Evolutionary conservation across 2,888 invertebrate genomes (phyloP), one percentile per base, ranked within the genome.

Genomic region (Cartodere bifasciata): DNA sequence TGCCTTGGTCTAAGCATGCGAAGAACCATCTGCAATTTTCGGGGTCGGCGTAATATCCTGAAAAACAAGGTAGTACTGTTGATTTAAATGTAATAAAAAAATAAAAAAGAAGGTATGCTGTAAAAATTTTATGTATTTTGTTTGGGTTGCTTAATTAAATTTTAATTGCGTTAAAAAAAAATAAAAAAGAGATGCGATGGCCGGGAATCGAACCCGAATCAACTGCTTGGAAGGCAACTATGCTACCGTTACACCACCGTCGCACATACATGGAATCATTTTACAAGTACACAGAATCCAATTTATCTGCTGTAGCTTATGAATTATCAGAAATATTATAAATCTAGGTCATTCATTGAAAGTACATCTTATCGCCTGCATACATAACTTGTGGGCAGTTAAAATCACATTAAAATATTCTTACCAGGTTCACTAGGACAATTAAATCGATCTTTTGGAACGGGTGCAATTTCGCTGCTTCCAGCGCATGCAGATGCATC

Each of bases 1-100:
- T 67, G 45, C 77, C 76, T 50, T 79, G 74, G 55, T 81, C 79
- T 34, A 78, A 60, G 49, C 84, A 84, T 13, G 83, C 82, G 57
- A 81, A 83, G 68, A 84, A 84, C 80, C 81, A 83, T 34, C 82
- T 70, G 42, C 83, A 83, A 58, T 84, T 82, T 53, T 79, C 77
- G 0, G 81, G 81, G 55, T 84, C 83, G 0, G 76, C 79, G 50
- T 77, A 83, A 53, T 80, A 84, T 35, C 83, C 83, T 71, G 45
- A 4, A 47, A 47, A 28, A 31, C 12, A 35, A 23, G 13, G 23
- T 16, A 10, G 3, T 28, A n/a, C 10, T 28, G 12, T 15, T 25
- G 10, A 25, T 25, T 10, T 4, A 4, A 4, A 13, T 16, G 13
- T 2, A 4, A 3, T 25, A 13, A 25, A 4, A 3, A 13, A 25